Evolutionary conservation across 2,888 invertebrate genomes (phyloP), one percentile per base, ranked within the genome.

Genomic region (Cerceris ruficornis): DNA sequence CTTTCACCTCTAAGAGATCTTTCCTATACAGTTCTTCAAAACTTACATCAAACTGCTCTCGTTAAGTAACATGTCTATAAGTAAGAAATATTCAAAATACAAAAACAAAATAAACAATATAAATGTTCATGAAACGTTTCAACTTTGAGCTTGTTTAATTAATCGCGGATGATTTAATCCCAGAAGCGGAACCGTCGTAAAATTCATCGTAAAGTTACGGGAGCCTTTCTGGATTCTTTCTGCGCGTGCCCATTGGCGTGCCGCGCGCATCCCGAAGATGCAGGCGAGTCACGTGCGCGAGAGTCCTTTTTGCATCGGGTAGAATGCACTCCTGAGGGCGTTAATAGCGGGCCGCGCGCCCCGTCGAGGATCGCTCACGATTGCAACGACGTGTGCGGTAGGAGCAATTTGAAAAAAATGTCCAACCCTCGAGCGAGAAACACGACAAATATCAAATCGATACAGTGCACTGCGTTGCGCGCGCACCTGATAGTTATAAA

Each of bases 381-480:
- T 46, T 42, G 65, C 57, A 46, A 61, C 17, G 50, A 11, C 41
- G 50, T 46, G 17, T 39, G 15, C 49, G 58, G 46, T 15, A n/a
- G 64, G 14, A 50, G 58, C 50, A 71, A 76, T 78, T 78, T 75
- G 72, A 80, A 74, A 84, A 79, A 80, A 75, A 78, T 76, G 50
- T 49, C 69, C 64, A 67, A 67, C 58, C 69, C 77, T 68, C 72
- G 76, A 68, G 66, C 78, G 85, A 72, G 80, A 77, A 88, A 87
- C 83, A 82, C 86, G 86, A 85, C 85, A 88, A 87, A 88, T 88
- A 87, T 88, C 88, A 84, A 87, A 88, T 87, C 88, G 88, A 87
- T 87, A 87, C 81, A 86, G 76, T 78, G 82, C 69, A 54, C 57
- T 65, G 39, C 28, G 73, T 42, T 85, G 87, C 87, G 87, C 88